Conservation (phyloP, 2,113 vertebrate species). For the Lamprologus ornatipinnis region DNA sequence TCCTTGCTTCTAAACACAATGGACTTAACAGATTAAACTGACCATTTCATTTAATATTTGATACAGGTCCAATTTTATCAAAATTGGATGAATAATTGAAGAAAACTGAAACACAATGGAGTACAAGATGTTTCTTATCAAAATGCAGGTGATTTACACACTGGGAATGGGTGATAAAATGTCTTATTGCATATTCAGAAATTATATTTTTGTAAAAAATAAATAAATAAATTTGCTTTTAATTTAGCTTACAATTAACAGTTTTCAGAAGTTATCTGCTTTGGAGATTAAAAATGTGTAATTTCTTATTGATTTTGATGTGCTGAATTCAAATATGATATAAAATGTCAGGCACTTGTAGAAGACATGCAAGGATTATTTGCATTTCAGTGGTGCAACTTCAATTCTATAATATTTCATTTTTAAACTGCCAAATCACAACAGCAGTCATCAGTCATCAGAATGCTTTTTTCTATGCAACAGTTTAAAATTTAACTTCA, state of each 20-base stretch:
- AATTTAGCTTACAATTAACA: not conserved
- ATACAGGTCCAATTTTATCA: not conserved
- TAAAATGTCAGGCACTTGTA: not conserved
- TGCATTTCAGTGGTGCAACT: not conserved
- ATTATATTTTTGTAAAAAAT: not conserved
- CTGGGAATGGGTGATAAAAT: not conserved
- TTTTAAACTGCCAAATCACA: not conserved
- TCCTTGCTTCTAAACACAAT: not conserved
- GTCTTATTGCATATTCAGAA: not conserved
- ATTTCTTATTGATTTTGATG: not conserved
- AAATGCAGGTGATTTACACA: not conserved
- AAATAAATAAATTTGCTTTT: not conserved
- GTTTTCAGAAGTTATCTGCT: not conserved
- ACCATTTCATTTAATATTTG: not conserved
- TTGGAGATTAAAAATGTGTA: not conserved
- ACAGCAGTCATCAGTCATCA: not conserved
- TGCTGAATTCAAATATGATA: not conserved
- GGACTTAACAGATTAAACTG: not conserved
- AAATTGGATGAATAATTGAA: not conserved
- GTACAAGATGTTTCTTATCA: not conserved
- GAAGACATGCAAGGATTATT: not conserved
- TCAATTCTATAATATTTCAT: not conserved
- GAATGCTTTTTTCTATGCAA: not conserved
- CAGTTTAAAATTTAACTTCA: not conserved
- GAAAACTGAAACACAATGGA: not conserved